Conservation (phyloP, 1,140 invertebrate genomes). For the Diplogasteroides magnus region DNA sequence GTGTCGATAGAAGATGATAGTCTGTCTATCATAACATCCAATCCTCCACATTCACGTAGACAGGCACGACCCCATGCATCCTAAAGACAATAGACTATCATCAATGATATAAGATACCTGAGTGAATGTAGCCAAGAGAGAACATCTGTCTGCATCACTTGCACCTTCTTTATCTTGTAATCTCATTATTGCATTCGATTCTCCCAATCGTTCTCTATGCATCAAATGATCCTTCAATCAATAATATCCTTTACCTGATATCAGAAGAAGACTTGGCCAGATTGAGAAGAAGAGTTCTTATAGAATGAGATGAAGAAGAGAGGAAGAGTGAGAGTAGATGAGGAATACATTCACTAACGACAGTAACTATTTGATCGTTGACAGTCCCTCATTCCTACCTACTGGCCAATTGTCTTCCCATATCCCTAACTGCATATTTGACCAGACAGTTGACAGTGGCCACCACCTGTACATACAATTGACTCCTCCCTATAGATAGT, state of each 20-base stretch:
- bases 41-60: constrained; percentile 12
- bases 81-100: constrained; percentile 3
- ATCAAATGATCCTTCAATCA: too few species aligned
- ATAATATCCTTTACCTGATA: too few species aligned
- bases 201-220: too few species aligned
- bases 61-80: constrained; percentile 26
- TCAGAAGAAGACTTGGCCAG: too few species aligned
- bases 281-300: too few species aligned
- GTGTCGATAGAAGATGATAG: not conserved
- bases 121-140: not conserved
- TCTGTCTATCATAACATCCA: constrained; percentile 16
- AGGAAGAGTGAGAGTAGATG: not conserved
- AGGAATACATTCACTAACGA: not conserved
- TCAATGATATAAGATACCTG: not conserved
- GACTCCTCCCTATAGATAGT: too few species aligned
- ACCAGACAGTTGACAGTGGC: constrained; percentile 11
- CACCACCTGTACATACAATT: not conserved
- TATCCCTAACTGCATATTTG: not conserved
- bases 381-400: constrained; percentile 4
- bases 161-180: not conserved
- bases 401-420: constrained; percentile 23
- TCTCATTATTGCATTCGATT: too few species aligned
- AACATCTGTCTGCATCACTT: not conserved
- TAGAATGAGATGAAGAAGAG: not conserved
- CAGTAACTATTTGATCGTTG: not conserved